Evolutionary conservation across 2,888 invertebrate species (phyloP).

Genomic region (Masnerella sp.): DNA sequence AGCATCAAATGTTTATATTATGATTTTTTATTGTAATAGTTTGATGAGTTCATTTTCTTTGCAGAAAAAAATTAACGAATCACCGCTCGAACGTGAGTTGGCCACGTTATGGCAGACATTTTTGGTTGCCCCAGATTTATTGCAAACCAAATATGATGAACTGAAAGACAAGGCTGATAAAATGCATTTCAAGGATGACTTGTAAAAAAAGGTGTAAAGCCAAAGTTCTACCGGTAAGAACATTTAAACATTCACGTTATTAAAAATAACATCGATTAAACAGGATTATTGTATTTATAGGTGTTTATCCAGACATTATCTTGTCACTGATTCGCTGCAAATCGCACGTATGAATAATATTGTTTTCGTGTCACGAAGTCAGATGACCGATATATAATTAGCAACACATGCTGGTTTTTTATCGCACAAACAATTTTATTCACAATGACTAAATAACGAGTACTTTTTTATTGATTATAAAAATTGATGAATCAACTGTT

Average conservation of each 20-base stretch:
- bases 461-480: too few relatives aligned
- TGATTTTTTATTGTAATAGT: too few relatives aligned
- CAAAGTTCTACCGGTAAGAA: not conserved
- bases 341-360: too few relatives aligned
- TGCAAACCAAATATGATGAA: slow-evolving; percentile 65
- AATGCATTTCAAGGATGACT: slow-evolving; percentile 58
- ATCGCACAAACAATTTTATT: too few relatives aligned
- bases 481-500: too few relatives aligned
- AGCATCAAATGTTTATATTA: too few relatives aligned
- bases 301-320: too few relatives aligned
- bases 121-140: slow-evolving; percentile 68
- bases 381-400: not conserved
- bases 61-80: slow-evolving; percentile 66
- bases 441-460: too few relatives aligned
- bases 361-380: too few relatives aligned
- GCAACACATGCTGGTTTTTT: not conserved
- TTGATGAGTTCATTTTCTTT: too few relatives aligned
- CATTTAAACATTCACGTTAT: not conserved
- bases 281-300: too few relatives aligned
- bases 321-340: too few relatives aligned
- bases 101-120: slow-evolving; percentile 74
- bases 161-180: slow-evolving; percentile 62
- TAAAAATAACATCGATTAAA: not conserved
- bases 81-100: slow-evolving; percentile 67
- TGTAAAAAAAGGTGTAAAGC: slow-evolving; percentile 32